Base-by-base conservation (phyloP, 2,797 vertebrate species). In the Enteromius mattozi region DNA sequence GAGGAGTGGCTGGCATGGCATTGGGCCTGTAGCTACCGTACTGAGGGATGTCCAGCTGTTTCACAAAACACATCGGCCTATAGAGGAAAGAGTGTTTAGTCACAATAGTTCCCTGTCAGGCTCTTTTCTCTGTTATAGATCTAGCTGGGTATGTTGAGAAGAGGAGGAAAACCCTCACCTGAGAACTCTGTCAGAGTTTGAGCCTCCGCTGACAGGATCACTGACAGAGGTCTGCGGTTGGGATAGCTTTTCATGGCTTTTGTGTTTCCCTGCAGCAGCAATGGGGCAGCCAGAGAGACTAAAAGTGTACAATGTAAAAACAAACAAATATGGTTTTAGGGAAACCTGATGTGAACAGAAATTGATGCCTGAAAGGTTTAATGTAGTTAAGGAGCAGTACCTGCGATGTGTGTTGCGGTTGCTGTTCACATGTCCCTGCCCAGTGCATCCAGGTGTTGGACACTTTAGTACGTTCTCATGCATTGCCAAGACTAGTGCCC, bases 1-100 rank as follows among this genome's bases (percentile, higher is more conserved):
- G 95, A 54, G 98, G 98, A 0, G 98, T 99, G 89, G 96, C 92
- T 42, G 97, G 97, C 87, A 96, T 96, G 86, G 97, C 94, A 83
- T 95, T 97, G 87, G 98, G 97, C 87, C 97, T 92, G 93, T 96
- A 98, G 95, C 95, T 98, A 94, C 98, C 96, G 0, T 97, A 99
- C 90, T 98, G 97, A 88, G 98, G 98, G 89, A 98, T 98, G 94
- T 99, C 98, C 88, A 99, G 95, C 93, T 99, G 98, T 91, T 99
- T 99, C 89, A 99, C 98, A 80, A 99, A 99, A 92, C 98, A 99
- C 98, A 99, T 99, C 82, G 98, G 98, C 96, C 98, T 99, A 90
- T 40, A 35, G 16, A 78, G 65, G 24, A 54, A 61, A 74, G 42
- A 75, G n/a, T 1, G 51, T 24, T 76, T 68, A 83, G 24, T 30